Evolutionary conservation across 2,888 invertebrate species (phyloP), one percentile per base, ranked within the genome.

Genomic region (Ormyrus pomaceus): DNA sequence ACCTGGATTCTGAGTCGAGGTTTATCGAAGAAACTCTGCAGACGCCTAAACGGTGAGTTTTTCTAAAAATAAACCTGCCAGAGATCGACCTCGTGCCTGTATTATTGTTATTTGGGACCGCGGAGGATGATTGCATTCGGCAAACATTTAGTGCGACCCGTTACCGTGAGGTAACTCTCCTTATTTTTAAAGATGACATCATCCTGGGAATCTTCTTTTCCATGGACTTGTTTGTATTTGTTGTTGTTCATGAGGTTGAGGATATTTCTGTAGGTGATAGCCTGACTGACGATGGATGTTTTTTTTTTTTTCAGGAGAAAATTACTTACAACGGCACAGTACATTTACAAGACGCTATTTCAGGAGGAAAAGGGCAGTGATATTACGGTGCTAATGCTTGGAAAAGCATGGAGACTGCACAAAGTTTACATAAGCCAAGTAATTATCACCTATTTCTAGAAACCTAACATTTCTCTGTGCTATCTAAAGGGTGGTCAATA

Each of bases 281-380:
- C 10, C 19, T 55, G 48, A 11, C 59, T 72, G 19, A 59, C 53
- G 19, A 61, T 66, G 10, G 6, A 55, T 58, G 9, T 34, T 59
- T 56, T 59, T 64, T 59, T 70, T 11, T 61, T 83, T 86, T 89
- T 34, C 82, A 95, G 94, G 86, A 93, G 94, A 88, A 95, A 94
- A 89, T 90, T 95, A 11, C 90, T 94, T 65, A 94, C 94, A 70
- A 96, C 96, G 6, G 93, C 95, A 5, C 93, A 95, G 86, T 96
- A 96, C 87, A 96, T 96, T 85, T 96, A 95, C 87, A 94, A 95
- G 87, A 94, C 95, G 0, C 89, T 96, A 59, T 96, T 95, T 88
- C 92, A 94, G 86, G 94, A 96, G 88, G 95, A 95, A 80, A 93
- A 94, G 88, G 94, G 94, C 85, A 95, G 95, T 69, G 96, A 96